Base-by-base conservation (phyloP, 2,113 vertebrate species). In the Serinus canaria region DNA sequence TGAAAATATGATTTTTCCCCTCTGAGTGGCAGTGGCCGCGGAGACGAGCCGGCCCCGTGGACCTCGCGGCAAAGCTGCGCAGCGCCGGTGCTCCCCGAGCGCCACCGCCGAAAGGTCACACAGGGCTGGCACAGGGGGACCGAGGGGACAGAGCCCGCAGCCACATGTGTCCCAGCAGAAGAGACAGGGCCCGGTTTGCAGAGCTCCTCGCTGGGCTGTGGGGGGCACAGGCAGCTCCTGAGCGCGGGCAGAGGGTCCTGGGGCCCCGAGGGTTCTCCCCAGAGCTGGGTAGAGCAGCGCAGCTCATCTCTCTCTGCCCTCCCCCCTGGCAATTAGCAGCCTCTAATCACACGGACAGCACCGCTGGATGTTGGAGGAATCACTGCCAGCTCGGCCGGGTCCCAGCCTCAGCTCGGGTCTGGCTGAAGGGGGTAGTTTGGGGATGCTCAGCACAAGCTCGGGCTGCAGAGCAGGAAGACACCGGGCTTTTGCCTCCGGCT, bases 1-100 rank as follows among this genome's bases (percentile, higher is more conserved):
- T 87, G 96, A 96, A 97, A 97, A 96, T 80, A 78, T 31, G 27
- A 90, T 96, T 97, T 96, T 96, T 72, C 75, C 87, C 86, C 94
- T 95, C 50, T 9, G 89, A 97, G 96, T 60, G 15, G 41, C 41
- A 5, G 92, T 10, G 77, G 94, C 90, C 39, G 39, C 13, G 82
- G 85, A 46, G 13, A 80, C 28, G 7, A 83, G 82, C 63, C 7
- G 10, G 92, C 92, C 96, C 39, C 6, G 25, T 95, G 96, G 96
- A 93, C 66, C 50, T 18, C 6, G 25, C 2, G 3, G 87, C 94
- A 66, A 69, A 95, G 93, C 95, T 16, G 91, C 70, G 21, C 90
- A 22, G 31, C 75, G 6, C 80, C 37, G 27, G 93, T 0, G 79
- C 56, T 80, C 62, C 56, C 75, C 59, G 6, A 77, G 92, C 4